Conservation (phyloP, 1,140 invertebrate species). For the Euwallacea fornicatus region DNA sequence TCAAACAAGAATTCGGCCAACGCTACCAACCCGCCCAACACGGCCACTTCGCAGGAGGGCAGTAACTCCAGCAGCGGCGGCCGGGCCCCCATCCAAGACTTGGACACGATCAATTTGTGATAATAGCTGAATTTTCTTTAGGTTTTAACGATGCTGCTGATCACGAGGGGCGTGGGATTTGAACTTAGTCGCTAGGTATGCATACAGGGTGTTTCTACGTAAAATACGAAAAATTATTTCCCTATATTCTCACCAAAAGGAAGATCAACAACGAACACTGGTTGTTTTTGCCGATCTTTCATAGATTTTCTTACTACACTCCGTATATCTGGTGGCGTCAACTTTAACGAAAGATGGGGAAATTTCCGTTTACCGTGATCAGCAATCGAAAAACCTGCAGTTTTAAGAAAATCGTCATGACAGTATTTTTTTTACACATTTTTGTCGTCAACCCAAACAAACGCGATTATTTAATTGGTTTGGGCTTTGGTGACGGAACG, state of each 20-base stretch:
- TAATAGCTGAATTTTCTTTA: constrained; percentile 16
- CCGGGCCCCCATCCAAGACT: constrained; percentile 62
- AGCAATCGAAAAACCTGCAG: not conserved
- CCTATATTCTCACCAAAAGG: too few species aligned
- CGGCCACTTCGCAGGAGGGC: constrained; percentile 54
- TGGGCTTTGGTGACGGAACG: too few species aligned
- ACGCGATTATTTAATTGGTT: too few species aligned
- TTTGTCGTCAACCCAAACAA: too few species aligned
- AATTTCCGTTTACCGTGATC: not conserved
- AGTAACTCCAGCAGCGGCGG: constrained; percentile 55
- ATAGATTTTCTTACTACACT: too few species aligned
- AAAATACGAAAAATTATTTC: not conserved
- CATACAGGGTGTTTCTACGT: constrained; percentile 6
- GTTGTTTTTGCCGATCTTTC: too few species aligned
- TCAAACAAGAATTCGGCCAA: constrained; percentile 25
- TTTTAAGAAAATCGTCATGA: constrained; percentile 23
- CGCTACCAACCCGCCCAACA: constrained; percentile 1
- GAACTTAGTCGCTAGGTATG: not conserved
- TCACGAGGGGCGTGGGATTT: not conserved
- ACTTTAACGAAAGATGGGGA: not conserved
- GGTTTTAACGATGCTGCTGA: not conserved
- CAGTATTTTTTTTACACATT: too few species aligned
- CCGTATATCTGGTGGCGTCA: too few species aligned
- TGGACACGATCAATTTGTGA: constrained; percentile 68
- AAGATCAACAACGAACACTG: too few species aligned